These are phyloP conservation scores for Cynopterus brachyotis DNA, from an alignment of 2,113 vertebrate species.

Conservation along the genomic window DNA sequence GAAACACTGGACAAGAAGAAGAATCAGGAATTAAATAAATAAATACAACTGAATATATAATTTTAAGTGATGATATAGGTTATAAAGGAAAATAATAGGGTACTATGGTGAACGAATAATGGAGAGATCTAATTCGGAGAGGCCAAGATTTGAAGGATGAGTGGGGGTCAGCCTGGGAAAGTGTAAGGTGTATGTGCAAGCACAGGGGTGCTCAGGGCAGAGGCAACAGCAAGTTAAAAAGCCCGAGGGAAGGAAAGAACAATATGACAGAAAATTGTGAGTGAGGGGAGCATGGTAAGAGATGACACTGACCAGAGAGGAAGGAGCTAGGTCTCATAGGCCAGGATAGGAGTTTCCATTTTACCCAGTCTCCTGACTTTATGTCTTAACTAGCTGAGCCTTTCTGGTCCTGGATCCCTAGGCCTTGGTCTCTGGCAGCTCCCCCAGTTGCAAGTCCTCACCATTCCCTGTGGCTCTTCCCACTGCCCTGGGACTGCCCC, in stretches of 20 bases:
- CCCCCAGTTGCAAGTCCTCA: not conserved
- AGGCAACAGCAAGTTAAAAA: not conserved
- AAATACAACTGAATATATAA: not conserved
- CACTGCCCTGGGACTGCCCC: not conserved
- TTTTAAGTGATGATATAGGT: not conserved
- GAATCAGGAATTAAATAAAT: not conserved
- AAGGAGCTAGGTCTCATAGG: not conserved
- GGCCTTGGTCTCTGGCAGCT: not conserved
- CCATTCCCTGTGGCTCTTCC: not conserved
- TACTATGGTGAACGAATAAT: not conserved
- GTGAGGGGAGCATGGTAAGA: not conserved
- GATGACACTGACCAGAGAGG: not conserved
- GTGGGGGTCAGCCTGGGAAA: not conserved
- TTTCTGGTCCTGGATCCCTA: not conserved
- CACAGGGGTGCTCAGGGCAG: not conserved
- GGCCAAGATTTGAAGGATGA: not conserved
- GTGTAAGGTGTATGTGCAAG: not conserved
- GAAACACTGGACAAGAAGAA: not conserved
- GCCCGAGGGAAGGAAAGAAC: not conserved
- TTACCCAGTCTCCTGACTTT: not conserved
- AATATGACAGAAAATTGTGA: not conserved
- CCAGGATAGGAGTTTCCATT: not conserved
- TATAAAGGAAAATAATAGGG: not conserved
- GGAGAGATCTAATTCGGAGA: not conserved
- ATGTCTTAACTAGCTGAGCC: not conserved